These are phyloP conservation scores for Enoplolaimus lenunculus DNA, from an alignment of 2,888 invertebrate species.

Conservation along the genomic window DNA sequence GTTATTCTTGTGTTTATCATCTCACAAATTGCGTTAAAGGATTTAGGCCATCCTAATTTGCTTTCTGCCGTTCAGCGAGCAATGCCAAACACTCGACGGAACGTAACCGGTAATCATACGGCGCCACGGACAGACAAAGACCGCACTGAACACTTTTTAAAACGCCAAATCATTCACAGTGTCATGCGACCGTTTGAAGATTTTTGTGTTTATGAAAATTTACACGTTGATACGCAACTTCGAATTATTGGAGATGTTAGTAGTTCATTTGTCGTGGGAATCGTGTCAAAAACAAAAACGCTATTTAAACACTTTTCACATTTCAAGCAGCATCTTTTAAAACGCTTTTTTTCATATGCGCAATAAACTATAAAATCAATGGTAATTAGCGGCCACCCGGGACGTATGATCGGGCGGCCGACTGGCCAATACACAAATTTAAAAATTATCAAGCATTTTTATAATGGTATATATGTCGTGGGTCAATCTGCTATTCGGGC, in stretches of 20 bases:
- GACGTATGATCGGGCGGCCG: too few relatives aligned
- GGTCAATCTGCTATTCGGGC: too few relatives aligned
- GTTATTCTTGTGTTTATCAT: not conserved
- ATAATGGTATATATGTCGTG: too few relatives aligned
- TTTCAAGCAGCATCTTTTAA: too few relatives aligned
- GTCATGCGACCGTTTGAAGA: not conserved
- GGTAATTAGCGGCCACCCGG: too few relatives aligned
- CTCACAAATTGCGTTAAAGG: not conserved
- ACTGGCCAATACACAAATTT: too few relatives aligned
- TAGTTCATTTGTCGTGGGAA: too few relatives aligned
- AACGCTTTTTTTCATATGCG: too few relatives aligned
- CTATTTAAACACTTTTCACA: too few relatives aligned
- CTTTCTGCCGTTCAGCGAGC: not conserved
- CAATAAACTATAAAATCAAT: too few relatives aligned
- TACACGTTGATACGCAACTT: not conserved
- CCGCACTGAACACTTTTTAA: not conserved
- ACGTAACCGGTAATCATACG: not conserved
- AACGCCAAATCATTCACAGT: not conserved
- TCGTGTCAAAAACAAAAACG: too few relatives aligned
- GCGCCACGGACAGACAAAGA: not conserved
- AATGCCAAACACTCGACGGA: not conserved
- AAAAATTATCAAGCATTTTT: too few relatives aligned
- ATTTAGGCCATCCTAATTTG: not conserved
- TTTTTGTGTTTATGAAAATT: not conserved
- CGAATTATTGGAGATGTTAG: not conserved